These are phyloP conservation scores for Pandion haliaetus DNA, from an alignment of 2,113 vertebrate genomes.

Conservation along the genomic window DNA sequence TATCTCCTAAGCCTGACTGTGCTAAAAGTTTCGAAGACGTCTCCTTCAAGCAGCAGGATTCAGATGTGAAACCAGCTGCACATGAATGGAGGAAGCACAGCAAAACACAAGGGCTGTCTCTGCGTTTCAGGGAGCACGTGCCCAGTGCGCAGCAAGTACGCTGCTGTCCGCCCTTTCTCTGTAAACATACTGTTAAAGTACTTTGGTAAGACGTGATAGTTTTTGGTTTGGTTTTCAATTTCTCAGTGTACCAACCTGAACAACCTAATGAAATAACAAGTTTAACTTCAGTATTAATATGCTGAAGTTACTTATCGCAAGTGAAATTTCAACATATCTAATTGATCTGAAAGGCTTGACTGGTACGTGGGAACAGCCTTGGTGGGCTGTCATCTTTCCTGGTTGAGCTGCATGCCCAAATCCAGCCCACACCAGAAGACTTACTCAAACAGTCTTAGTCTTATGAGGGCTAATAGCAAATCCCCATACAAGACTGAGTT, in stretches of 20 bases:
- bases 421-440: background rate
- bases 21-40: background rate
- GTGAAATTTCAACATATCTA: background rate
- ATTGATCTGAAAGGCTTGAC: background rate
- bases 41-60: background rate
- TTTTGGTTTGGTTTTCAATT: background rate
- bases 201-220: rapidly evolving
- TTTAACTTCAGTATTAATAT: background rate
- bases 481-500: background rate
- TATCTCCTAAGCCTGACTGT: background rate
- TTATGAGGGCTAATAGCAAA: background rate
- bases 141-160: rapidly evolving
- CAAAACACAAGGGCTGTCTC: background rate
- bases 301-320: background rate
- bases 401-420: background rate
- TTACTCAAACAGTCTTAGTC: background rate
- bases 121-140: rapidly evolving
- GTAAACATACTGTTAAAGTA: rapidly evolving
- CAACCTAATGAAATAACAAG: background rate
- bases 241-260: background rate
- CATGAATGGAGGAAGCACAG: background rate
- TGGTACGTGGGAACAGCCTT: background rate
- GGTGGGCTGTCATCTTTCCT: background rate
- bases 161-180: rapidly evolving
- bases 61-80: rapidly evolving